Percentiles rank a stretch among this genome's conserved stretches.
phyloP scores from a whole-genome alignment of 2,113 vertebrate genomes.

The Orthochromis malagaraziensis region DNA sequence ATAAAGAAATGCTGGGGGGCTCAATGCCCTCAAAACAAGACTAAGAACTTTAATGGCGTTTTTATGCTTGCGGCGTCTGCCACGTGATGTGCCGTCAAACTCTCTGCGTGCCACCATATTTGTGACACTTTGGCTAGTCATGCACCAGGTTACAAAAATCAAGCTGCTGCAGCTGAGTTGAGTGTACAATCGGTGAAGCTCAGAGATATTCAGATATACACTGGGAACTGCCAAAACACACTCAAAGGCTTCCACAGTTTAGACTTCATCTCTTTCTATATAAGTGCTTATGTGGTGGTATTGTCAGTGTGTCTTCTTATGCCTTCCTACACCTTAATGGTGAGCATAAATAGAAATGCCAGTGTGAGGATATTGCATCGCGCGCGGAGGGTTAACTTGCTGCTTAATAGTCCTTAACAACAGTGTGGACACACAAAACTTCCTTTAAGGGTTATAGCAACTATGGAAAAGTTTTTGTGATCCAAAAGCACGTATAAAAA shows the following conservation, averaged over 20 bases:
- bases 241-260: no score
- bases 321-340: neutral
- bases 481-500: neutral
- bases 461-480: neutral
- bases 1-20: neutral
- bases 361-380: rapidly evolving
- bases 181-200: neutral
- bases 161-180: neutral
- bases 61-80: neutral
- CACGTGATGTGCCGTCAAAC: neutral
- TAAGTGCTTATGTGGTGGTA: neutral
- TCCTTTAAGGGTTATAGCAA: neutral
- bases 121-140: neutral
- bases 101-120: neutral
- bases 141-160: neutral
- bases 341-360: neutral
- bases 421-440: neutral
- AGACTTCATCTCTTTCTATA: no score
- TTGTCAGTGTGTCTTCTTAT: neutral
- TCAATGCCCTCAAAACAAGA: neutral
- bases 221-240: no score
- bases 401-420: neutral
- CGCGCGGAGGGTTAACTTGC: neutral
- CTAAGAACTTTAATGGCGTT: neutral
- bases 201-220: neutral